phyloP scores from a whole-genome alignment of 2,888 invertebrate species.

The Saturnia pavonia region DNA sequence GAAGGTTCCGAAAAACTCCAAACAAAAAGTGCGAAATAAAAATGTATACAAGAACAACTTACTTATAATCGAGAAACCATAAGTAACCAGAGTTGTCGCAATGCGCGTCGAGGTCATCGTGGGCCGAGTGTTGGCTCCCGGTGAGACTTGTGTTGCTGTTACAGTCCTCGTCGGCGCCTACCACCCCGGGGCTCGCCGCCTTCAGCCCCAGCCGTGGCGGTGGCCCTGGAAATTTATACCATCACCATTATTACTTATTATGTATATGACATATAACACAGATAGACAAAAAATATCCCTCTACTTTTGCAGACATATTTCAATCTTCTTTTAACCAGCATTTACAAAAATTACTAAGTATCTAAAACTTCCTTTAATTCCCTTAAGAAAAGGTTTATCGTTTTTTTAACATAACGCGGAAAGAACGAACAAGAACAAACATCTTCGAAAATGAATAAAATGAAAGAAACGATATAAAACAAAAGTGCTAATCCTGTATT shows the following conservation, averaged over 20 bases:
- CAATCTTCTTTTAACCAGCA: too few relatives aligned
- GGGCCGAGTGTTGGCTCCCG: constrained; percentile 73
- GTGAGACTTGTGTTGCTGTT: constrained; percentile 79
- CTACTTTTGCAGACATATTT: too few relatives aligned
- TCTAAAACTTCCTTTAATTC: too few relatives aligned
- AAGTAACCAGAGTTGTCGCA: constrained; percentile 94
- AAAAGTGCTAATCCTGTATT: background rate
- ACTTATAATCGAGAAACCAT: constrained; percentile 95
- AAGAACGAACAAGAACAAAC: too few relatives aligned
- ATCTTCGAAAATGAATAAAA: background rate
- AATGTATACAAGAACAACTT: constrained; percentile 44
- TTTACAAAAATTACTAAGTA: too few relatives aligned
- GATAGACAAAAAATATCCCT: too few relatives aligned
- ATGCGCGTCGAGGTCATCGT: constrained; percentile 76
- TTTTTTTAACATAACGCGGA: too few relatives aligned
- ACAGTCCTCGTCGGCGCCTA: constrained; percentile 72
- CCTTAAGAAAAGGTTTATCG: too few relatives aligned
- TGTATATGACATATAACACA: too few relatives aligned
- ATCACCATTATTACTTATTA: background rate
- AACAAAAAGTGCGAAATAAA: background rate
- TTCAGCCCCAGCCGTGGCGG: constrained; percentile 80
- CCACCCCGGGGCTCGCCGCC: constrained; percentile 78
- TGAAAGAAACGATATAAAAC: background rate
- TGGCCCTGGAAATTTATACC: constrained; percentile 69
- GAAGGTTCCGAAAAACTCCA: too few relatives aligned